Evolutionary conservation across 2,888 invertebrate genomes (phyloP).

Genomic region (Myopa tessellatipennis): DNA sequence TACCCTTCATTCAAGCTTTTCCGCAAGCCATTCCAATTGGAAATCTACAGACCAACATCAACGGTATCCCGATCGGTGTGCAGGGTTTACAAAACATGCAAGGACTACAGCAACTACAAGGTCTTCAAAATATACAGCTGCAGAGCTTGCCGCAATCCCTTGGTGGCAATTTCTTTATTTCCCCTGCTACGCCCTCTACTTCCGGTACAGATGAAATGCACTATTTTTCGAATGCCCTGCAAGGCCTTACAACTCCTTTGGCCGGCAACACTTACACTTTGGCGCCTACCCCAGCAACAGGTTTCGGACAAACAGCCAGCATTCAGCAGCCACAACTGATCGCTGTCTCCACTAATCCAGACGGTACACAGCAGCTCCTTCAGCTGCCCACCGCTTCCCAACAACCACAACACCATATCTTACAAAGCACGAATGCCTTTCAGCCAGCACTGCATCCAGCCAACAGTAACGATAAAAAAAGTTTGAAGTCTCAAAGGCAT

Average conservation of each 20-base stretch:
- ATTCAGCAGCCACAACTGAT: slow-evolving; percentile 56
- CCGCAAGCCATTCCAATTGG: slow-evolving; percentile 54
- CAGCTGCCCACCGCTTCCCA: slow-evolving; percentile 55
- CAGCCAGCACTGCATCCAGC: slow-evolving; percentile 45
- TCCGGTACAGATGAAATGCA: slow-evolving; percentile 56
- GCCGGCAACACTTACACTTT: slow-evolving; percentile 59
- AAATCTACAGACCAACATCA: slow-evolving; percentile 52
- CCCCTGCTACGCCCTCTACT: slow-evolving; percentile 49
- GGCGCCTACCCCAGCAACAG: slow-evolving; percentile 51
- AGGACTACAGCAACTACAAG: slow-evolving; percentile 47
- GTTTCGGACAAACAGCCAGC: slow-evolving; percentile 36
- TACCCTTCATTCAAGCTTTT: slow-evolving; percentile 59
- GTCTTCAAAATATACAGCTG: slow-evolving; percentile 54
- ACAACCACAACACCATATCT: slow-evolving; percentile 44
- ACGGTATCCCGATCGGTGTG: slow-evolving; percentile 44
- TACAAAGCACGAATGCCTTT: slow-evolving; percentile 50
- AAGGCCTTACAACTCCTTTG: slow-evolving; percentile 59
- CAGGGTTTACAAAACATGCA: slow-evolving; percentile 50
- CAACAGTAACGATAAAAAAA: slow-evolving; percentile 59
- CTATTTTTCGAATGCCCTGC: slow-evolving; percentile 60
- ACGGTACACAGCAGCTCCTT: slow-evolving; percentile 61
- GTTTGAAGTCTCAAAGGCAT: slow-evolving; percentile 51
- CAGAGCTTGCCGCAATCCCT: slow-evolving; percentile 52
- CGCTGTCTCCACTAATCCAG: slow-evolving; percentile 59
- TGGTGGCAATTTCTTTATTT: slow-evolving; percentile 62